Base-by-base conservation (phyloP, 23 tunicate genomes). In the Trididemnum clinides region DNA sequence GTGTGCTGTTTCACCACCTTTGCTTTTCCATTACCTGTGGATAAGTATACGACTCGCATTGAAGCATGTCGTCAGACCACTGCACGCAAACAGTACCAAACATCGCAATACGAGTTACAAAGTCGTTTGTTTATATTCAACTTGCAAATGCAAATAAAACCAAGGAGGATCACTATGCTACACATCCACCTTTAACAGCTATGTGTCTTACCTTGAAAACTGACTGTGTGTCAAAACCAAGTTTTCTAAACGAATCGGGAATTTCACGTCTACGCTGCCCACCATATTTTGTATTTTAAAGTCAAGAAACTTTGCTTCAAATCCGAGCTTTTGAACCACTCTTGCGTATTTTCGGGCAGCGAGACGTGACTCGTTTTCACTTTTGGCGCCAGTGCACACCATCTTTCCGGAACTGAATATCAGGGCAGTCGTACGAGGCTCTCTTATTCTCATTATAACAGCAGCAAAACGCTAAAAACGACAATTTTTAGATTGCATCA, bases 351-450 rank as follows among this genome's bases (percentile, higher is more conserved):
- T 97, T 37, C 99, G 76, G 1, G 99, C 99, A 23, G 99, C 99
- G 22, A 97, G 71, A 18, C 93, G 83, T 0, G 99, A 97, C 39
- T 92, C 88, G 30, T 89, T 86, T 77, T 97, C 99, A 58, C 97
- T 92, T 70, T 97, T 97, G 39, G 99, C 99, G 0, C 99, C 99
- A 1, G 99, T 97, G 72, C 99, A 97, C 25, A 97, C 99, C 99
- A 97, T 97, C 72, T 97, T 97, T 12, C 99, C 99, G 21, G 97
- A 92, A 79, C 97, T 92, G 79, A 97, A 97, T n/a, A 97, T 97
- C 28, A 97, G 75, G 1, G 99, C 99, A 0, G 99, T 97, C 76
- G 99, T 97, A 33, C 99, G 63, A 0, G 99, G 99, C 54, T 97
- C 99, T 31, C 99, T 86, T 59, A 97, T 97, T 20, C 99, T 51